phyloP scores from a whole-genome alignment of 2,113 vertebrate genomes.

The Syngnathus scovelli region DNA sequence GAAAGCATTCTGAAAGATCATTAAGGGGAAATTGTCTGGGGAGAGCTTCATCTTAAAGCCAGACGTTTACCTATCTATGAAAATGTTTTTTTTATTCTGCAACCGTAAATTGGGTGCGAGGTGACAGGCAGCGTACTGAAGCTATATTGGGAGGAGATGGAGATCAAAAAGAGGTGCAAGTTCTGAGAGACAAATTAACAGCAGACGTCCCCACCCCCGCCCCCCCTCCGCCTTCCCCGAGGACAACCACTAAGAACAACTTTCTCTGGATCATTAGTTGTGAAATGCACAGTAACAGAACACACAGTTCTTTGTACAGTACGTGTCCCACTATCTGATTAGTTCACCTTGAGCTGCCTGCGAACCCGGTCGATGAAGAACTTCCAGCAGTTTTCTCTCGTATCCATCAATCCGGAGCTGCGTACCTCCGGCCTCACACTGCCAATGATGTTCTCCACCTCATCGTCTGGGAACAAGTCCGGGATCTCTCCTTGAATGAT shows the following conservation, averaged over 20 bases:
- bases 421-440: constrained; percentile 82
- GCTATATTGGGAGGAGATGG: constrained; percentile 26
- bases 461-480: constrained; percentile 87
- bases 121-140: constrained; percentile 24
- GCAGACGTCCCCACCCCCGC: constrained; percentile 4
- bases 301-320: constrained; percentile 1
- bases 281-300: constrained; percentile 17
- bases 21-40: constrained; percentile 34
- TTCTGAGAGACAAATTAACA: constrained; percentile 29
- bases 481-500: constrained; percentile 84
- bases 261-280: constrained; percentile 22
- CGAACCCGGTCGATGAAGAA: constrained; percentile 88
- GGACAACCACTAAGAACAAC: constrained; percentile 13
- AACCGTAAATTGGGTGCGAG: constrained; percentile 26
- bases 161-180: constrained; percentile 27
- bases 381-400: constrained; percentile 88
- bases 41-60: constrained; percentile 36
- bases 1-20: constrained; percentile 33
- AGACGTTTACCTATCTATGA: constrained; percentile 43
- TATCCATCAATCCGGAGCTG: constrained; percentile 78
- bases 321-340: constrained; percentile 4
- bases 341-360: constrained; percentile 83
- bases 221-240: neutral
- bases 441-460: constrained; percentile 84
- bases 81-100: constrained; percentile 12